Conservation (phyloP, 2,888 invertebrate genomes). For the Calameuta pallipes region DNA sequence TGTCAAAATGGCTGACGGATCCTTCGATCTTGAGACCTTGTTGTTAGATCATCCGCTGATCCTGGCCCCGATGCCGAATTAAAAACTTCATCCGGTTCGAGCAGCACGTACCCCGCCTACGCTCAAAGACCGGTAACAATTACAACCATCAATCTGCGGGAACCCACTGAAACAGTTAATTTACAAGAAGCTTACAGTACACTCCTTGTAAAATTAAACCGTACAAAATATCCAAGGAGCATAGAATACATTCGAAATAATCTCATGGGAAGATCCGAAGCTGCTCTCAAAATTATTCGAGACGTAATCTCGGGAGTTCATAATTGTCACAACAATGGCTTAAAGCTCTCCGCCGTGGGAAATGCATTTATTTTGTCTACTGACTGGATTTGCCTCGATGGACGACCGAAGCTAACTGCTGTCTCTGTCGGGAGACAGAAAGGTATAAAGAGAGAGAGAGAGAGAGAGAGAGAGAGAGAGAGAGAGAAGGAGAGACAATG, state of each 20-base stretch:
- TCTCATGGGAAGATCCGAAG: conserved; percentile 4
- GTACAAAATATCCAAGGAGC: too few relatives aligned
- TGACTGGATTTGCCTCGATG: neutral
- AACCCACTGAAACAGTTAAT: too few relatives aligned
- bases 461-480: conserved; percentile 12
- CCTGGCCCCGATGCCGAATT: conserved; percentile 4
- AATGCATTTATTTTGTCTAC: conserved; percentile 16
- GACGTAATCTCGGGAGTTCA: conserved; percentile 24
- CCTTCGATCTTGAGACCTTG: conserved; percentile 6
- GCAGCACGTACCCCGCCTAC: too few relatives aligned
- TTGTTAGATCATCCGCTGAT: conserved; percentile 1
- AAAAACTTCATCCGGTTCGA: neutral
- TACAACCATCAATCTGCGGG: too few relatives aligned
- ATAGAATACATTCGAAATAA: neutral
- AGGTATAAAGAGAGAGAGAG: neutral
- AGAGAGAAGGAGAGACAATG: conserved; percentile 26
- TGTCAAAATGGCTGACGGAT: conserved; percentile 26
- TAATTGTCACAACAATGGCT: conserved; percentile 27
- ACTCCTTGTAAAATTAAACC: too few relatives aligned
- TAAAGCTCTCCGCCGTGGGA: conserved; percentile 31
- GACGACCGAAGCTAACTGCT: neutral
- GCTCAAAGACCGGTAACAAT: too few relatives aligned
- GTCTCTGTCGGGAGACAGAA: neutral
- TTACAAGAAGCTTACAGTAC: too few relatives aligned
- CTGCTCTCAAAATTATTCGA: conserved; percentile 19